Evolutionary conservation across 2,113 vertebrate genomes (phyloP), one percentile per base, ranked within the genome.

Genomic region (Forbesichthys papilliferus): DNA sequence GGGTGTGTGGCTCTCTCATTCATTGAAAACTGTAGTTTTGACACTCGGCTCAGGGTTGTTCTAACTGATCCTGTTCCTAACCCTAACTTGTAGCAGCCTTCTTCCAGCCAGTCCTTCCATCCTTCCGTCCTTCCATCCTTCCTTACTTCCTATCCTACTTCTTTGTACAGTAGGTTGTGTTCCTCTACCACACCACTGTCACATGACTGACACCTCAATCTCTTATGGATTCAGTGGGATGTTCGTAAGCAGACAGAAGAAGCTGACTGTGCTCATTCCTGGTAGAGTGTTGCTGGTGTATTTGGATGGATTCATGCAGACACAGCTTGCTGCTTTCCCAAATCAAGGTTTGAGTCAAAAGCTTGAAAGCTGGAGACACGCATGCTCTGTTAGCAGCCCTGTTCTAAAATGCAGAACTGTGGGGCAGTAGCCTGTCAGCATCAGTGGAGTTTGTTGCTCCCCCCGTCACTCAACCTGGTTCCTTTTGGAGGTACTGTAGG

Each of bases 1-100:
- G 79, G 72, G 69, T 84, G 72, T 66, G 68, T 73, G 70, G 16
- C 77, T 75, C 75, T 82, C 71, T 86, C 76, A 76, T 86, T 75
- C 82, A 91, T 91, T 88, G 90, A 86, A 87, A 91, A 63, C 70
- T 78, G 83, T 58, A 75, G 74, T 69, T 85, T 85, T 86, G 87
- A 89, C 83, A 84, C 78, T 82, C 16, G 58, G 71, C 80, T 79
- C 69, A n/a, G 3, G 49, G 68, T 47, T 73, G 70, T 78, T 86
- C 71, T 57, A 68, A 64, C 51, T 2, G 49, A 80, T 34, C 74
- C 55, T 74, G 78, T 52, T 79, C 78, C 68, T 75, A 67, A 53
- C 13, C n/a, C 67, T 74, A 69, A 66, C 68, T 20, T 4, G 20
- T 33, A 56, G 63, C 62, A 58, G 52, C 57, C 56, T 54, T 58